Conservation (phyloP, 2,888 invertebrate genomes). For the Dynastes grantii region DNA sequence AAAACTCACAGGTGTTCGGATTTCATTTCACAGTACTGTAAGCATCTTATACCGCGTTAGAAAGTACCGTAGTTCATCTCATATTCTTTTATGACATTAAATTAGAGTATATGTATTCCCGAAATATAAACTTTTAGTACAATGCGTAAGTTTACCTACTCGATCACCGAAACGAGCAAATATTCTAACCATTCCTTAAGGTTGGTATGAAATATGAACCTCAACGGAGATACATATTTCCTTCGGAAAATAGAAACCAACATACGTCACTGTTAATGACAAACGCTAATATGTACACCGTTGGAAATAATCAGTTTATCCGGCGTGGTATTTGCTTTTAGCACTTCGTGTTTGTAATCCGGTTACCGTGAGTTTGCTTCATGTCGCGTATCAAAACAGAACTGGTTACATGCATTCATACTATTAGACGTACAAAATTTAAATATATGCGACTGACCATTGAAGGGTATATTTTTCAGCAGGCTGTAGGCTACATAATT, state of each 20-base stretch:
- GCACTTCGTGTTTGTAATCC: slow-evolving; percentile 31
- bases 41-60: too few species aligned
- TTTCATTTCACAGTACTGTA: too few species aligned
- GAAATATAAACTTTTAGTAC: too few species aligned
- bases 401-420: not conserved
- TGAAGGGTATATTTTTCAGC: too few species aligned
- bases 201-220: not conserved
- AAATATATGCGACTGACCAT: too few species aligned
- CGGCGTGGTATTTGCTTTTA: slow-evolving; percentile 24
- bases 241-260: not conserved
- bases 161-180: too few species aligned
- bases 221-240: not conserved
- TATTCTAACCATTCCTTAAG: not conserved
- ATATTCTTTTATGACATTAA: too few species aligned
- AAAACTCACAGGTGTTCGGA: too few species aligned
- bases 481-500: too few species aligned
- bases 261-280: not conserved
- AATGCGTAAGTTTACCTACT: too few species aligned
- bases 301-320: slow-evolving; percentile 28
- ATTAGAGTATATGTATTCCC: too few species aligned
- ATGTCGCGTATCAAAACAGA: slow-evolving; percentile 16
- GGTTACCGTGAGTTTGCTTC: slow-evolving; percentile 21
- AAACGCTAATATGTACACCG: slow-evolving; percentile 10
- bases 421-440: not conserved
- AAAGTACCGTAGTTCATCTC: too few species aligned